These are phyloP conservation scores for Stratiomys singularior DNA, from an alignment of 2,888 invertebrate genomes.

Conservation along the genomic window DNA sequence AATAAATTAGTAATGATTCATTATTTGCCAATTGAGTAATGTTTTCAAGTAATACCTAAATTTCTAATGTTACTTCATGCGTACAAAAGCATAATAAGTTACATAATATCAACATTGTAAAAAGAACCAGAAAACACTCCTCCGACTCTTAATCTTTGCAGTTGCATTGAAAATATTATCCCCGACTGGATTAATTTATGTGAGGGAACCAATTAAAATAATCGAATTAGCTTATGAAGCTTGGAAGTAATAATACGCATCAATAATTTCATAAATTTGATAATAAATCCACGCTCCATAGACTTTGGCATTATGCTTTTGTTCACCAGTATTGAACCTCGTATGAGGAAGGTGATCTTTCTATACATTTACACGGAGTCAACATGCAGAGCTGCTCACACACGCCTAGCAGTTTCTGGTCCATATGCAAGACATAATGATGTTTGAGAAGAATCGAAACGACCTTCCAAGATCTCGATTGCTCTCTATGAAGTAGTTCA, in stretches of 20 bases:
- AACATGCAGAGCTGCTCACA: background rate
- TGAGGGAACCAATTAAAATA: background rate
- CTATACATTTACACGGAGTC: too few species aligned
- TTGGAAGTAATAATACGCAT: background rate
- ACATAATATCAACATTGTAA: too few species aligned
- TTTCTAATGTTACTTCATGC: too few species aligned
- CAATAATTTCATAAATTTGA: background rate
- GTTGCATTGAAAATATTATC: background rate
- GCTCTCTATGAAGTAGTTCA: background rate
- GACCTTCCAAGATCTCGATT: slow-evolving; percentile 1
- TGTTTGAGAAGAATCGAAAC: background rate
- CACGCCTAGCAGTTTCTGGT: background rate
- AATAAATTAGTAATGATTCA: too few species aligned
- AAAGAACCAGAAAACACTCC: too few species aligned
- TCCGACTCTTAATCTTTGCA: too few species aligned
- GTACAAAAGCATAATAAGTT: too few species aligned
- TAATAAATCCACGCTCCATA: background rate
- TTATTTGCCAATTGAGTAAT: too few species aligned
- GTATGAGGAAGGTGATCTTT: too few species aligned
- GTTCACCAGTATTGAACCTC: background rate
- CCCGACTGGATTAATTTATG: background rate
- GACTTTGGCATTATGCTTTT: background rate
- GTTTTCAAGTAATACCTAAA: too few species aligned
- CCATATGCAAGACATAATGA: background rate
- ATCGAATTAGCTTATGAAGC: background rate